Base-by-base conservation (phyloP, 2,113 vertebrate genomes). In the Pelobates fuscus region DNA sequence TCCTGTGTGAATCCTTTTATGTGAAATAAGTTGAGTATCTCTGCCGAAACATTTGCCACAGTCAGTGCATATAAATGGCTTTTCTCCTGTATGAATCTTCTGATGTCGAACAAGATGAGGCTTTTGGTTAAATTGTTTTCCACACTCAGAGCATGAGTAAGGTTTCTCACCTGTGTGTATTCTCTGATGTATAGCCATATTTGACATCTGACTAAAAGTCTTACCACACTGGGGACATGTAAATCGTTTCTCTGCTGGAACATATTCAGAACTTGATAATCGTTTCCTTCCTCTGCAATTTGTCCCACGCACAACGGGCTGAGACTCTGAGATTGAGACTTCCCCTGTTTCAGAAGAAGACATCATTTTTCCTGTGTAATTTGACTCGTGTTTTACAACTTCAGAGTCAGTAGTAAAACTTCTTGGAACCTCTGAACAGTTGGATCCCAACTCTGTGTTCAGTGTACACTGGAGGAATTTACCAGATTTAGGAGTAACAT, bases 111-210 rank as follows among this genome's bases (percentile, higher is more conserved):
- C 8, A 8, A 73, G 71, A 41, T 54, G 54, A 2, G 71, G 64
- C 29, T 73, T 49, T 3, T 54, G 60, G 37, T 63, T 41, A 30
- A 73, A 73, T 14, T 37, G 57, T 80, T 87, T 87, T 43, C 85
- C 84, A 1, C 85, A 87, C 73, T 81, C 83, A 0, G 67, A 76
- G 61, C 85, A 87, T 3, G 81, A 41, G 5, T 83, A 87, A 10
- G 85, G 82, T 49, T 84, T 87, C 79, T 87, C 84, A 2, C 89
- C 87, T 0, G 88, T 88, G 12, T 95, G 93, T 18, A 85, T 92
- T 3, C 92, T 85, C 8, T 89, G 87, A 79, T 89, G 89, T 30
- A 85, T 82, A 76, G 81, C 84, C 24, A 84, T 82, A 70, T 83
- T 83, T 18, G 84, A 83, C 78, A 84, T 83, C 32, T 82, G 83